phyloP scores from a whole-genome alignment of 2,797 vertebrate genomes.

The Darevskia mixta region DNA sequence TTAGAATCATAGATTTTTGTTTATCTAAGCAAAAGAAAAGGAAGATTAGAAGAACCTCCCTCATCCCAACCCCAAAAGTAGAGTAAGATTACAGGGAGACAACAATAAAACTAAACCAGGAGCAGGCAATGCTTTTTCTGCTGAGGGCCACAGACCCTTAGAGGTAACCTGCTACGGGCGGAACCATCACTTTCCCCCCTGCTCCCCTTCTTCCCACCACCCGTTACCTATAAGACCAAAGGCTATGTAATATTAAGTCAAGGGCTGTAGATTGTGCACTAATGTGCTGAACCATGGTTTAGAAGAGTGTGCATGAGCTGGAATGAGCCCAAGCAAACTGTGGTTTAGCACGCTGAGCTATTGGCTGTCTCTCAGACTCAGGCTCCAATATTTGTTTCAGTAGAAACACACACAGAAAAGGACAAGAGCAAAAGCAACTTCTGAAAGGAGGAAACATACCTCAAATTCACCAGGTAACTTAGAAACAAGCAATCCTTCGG shows the following conservation, averaged over 20 bases:
- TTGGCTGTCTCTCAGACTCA: neutral
- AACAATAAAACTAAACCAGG: neutral
- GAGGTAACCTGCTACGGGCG: no score
- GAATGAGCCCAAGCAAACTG: no score
- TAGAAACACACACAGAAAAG: neutral
- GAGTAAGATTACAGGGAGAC: no score
- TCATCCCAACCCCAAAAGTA: no score
- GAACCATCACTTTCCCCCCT: neutral
- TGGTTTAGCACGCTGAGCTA: neutral
- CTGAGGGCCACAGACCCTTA: no score
- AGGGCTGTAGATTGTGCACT: no score
- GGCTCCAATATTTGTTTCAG: neutral
- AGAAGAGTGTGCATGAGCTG: no score
- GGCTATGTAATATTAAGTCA: no score
- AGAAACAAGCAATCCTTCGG: constrained; percentile 83
- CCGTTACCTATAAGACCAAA: no score
- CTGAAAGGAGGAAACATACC: constrained; percentile 74
- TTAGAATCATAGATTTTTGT: neutral
- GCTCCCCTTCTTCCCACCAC: neutral
- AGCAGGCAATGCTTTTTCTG: no score
- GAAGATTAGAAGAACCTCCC: no score
- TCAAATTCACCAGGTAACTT: constrained; percentile 85
- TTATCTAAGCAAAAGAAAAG: no score
- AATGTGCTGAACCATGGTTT: neutral
- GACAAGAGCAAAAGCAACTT: neutral